Base-by-base conservation (phyloP, 2,888 invertebrate genomes). In the Morinoia aosen region DNA sequence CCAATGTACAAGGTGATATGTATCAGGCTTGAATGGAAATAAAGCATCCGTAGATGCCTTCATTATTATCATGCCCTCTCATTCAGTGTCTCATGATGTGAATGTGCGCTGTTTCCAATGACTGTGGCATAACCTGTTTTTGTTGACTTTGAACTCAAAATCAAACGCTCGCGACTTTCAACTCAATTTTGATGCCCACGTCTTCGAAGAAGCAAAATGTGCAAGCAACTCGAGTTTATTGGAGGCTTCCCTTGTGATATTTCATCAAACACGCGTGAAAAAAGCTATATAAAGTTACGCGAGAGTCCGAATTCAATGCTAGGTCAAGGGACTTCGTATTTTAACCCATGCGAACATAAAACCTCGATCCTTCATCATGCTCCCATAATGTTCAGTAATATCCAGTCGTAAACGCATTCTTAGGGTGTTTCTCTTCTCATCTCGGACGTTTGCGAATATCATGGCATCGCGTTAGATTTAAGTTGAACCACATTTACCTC, bases 401-500 rank as follows among this genome's bases (percentile, higher is more conserved):
- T 76, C 25, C 76, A 19, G 76, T 76, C 76, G 76, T 76, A 76
- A 76, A 76, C 76, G 61, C 61, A 61, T 61, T 61, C 33, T 76
- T 16, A 8, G 76, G 25, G 76, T 33, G 33, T 16, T 33, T 76
- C 76, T 8, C 19, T 16, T 33, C 76, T 76, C 76, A 76, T 76
- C 76, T 76, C 76, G 76, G 76, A 76, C 76, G 76, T 76, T 33
- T 40, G 39, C 90, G 90, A 39, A 48, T 93, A 58, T 93, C 93
- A 48, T 93, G 93, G 93, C 93, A 93, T 57, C 93, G 56, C 93
- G 58, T 93, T 93, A 93, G 93, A 48, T 56, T 57, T 93, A 93
- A 93, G 93, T 57, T 39, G 58, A 93, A 93, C 93, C 93, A 57
- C 57, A 57, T 48, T 93, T 93, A 93, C 93, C 93, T 93, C 93